Evolutionary conservation across 2,797 vertebrate genomes (phyloP), one percentile per base, ranked within the genome.

Genomic region (Glyptemys insculpta): DNA sequence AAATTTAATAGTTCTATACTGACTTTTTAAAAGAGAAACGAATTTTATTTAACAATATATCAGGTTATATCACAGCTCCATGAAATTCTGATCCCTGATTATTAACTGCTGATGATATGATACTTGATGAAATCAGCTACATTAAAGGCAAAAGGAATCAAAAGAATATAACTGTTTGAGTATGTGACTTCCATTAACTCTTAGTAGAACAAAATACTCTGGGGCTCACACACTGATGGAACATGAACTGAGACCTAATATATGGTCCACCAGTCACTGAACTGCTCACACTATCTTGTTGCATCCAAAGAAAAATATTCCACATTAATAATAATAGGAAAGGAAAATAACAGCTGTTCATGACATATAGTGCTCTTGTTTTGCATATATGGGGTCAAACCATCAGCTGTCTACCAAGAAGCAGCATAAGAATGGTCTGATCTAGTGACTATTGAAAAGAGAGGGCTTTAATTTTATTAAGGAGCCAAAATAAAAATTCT

Each of bases 1-100:
- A 92, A 74, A 37, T 92, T 92, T 93, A 91, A 29, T 8, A 19
- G 65, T 92, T n/a, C 89, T 90, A 91, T 84, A 9, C 78, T 88
- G 15, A 23, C 29, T 79, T 96, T 93, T 94, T 53, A 90, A 94
- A 92, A 81, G 56, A 19, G 27, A 83, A 52, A 44, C 47, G 86
- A 47, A 88, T 94, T 92, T 65, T 74, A 3, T 25, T 88, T 19
- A 86, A 74, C 57, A n/a, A 4, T 83, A 57, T 88, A 91, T 95
- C 68, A 95, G 29, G n/a, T 91, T 91, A 79, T 49, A 81, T 87
- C 68, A 82, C 12, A 49, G 19, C 81, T 93, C 68, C 62, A 47
- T 2, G 53, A 11, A 41, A 88, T 56, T 65, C 50, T 78, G 49
- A 83, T 91, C 83, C 72, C 27, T 94, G 93, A 25, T 85, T 82